Conservation (phyloP, 2,888 invertebrate genomes). For the Monochamus alternatus region DNA sequence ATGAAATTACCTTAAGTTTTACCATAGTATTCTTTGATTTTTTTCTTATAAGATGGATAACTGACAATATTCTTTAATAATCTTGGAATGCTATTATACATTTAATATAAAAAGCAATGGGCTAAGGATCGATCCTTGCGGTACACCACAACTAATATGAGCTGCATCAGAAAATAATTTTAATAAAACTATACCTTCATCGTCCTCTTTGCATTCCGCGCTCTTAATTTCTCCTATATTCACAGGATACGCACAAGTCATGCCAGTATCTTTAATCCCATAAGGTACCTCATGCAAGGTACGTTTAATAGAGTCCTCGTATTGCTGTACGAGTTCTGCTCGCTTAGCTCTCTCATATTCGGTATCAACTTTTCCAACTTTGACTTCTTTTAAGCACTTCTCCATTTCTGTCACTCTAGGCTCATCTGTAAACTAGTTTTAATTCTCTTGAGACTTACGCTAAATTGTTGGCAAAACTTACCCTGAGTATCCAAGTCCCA, state of each 20-base stretch:
- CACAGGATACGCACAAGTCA: constrained; percentile 64
- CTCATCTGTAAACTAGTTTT: constrained; percentile 44
- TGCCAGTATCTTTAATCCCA: constrained; percentile 66
- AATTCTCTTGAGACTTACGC: too few species aligned
- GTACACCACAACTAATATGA: too few species aligned
- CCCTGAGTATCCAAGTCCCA: constrained; percentile 52
- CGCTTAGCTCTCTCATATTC: constrained; percentile 56
- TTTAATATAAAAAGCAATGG: too few species aligned
- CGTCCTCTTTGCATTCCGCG: constrained; percentile 61
- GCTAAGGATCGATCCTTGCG: too few species aligned
- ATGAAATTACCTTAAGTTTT: too few species aligned
- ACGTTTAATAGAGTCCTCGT: constrained; percentile 64
- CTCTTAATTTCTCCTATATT: constrained; percentile 62
- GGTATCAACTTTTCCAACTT: constrained; percentile 52
- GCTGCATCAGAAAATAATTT: too few species aligned
- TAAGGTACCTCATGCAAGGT: constrained; percentile 62
- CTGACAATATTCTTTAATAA: too few species aligned
- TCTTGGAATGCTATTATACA: too few species aligned
- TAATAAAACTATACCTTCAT: constrained; percentile 28
- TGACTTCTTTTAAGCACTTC: constrained; percentile 62
- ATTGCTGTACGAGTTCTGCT: constrained; percentile 61
- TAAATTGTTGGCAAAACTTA: constrained; percentile 8
- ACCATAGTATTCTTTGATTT: too few species aligned
- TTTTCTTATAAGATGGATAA: too few species aligned
- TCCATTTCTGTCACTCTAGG: constrained; percentile 63